phyloP scores from a whole-genome alignment of 2,888 invertebrate genomes.

The Cephonodes hylas region DNA sequence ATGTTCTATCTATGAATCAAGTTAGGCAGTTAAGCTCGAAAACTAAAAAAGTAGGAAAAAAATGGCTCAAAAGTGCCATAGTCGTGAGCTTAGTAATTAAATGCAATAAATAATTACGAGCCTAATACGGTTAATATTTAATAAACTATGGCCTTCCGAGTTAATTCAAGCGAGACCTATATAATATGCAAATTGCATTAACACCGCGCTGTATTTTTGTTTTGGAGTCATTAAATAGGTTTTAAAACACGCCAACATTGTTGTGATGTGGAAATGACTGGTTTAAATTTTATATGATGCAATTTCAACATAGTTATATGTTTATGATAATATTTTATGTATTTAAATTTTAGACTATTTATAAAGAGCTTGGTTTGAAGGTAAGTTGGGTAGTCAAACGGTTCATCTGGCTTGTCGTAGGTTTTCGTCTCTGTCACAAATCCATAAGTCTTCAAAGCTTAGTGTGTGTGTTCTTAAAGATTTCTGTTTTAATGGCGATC shows the following conservation, averaged over 20 bases:
- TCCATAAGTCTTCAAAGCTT: too few species aligned
- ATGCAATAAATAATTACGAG: not conserved
- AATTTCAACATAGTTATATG: not conserved
- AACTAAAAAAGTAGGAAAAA: too few species aligned
- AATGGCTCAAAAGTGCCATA: too few species aligned
- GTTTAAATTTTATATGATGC: not conserved
- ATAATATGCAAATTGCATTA: not conserved
- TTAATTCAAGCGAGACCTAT: not conserved
- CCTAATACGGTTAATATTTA: not conserved
- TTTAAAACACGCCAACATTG: not conserved
- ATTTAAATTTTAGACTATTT: too few species aligned
- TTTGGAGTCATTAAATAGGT: not conserved
- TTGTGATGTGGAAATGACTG: not conserved
- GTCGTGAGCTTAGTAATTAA: not conserved
- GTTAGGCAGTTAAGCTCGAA: too few species aligned
- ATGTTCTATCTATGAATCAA: too few species aligned
- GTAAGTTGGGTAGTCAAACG: too few species aligned
- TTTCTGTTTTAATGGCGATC: too few species aligned
- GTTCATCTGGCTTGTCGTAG: too few species aligned
- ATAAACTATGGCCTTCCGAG: not conserved
- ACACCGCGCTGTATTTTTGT: not conserved
- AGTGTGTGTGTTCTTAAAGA: too few species aligned
- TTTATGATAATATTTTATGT: not conserved
- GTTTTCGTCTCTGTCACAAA: too few species aligned
- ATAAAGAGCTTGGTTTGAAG: too few species aligned